These are phyloP conservation scores for Strix occidentalis DNA, from an alignment of 2,797 vertebrate species.

Conservation along the genomic window DNA sequence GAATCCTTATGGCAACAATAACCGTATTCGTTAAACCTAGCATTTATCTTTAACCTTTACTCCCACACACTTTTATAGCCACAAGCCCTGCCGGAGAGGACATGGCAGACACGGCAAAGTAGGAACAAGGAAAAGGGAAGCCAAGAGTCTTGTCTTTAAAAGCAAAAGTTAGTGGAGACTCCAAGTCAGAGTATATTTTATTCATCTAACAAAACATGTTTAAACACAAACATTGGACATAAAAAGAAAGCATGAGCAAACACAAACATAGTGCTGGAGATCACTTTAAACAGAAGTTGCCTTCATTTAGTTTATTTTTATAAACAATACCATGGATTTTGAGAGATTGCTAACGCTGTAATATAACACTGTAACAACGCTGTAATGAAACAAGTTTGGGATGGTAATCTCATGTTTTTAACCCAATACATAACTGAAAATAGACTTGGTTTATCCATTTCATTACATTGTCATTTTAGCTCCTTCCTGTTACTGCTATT, in stretches of 20 bases:
- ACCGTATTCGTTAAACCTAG: neutral
- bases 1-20: neutral
- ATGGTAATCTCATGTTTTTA: neutral
- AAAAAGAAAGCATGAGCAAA: conserved; percentile 4
- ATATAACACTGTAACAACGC: neutral
- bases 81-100: neutral
- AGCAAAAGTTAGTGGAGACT: neutral
- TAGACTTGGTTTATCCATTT: neutral
- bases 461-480: neutral
- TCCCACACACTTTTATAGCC: neutral
- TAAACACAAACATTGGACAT: neutral
- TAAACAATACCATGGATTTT: neutral
- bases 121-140: neutral
- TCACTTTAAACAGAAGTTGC: neutral
- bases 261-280: neutral
- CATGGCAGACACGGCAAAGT: neutral
- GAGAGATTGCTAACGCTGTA: neutral
- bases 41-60: conserved; percentile 49
- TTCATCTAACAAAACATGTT: neutral
- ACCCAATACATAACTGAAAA: neutral
- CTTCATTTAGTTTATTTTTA: neutral
- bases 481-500: neutral
- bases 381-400: neutral
- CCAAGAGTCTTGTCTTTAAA: conserved; percentile 11
- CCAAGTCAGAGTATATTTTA: neutral